Evolutionary conservation across 2,797 vertebrate species (phyloP).

Genomic region (Pantherophis alleghaniensis): DNA sequence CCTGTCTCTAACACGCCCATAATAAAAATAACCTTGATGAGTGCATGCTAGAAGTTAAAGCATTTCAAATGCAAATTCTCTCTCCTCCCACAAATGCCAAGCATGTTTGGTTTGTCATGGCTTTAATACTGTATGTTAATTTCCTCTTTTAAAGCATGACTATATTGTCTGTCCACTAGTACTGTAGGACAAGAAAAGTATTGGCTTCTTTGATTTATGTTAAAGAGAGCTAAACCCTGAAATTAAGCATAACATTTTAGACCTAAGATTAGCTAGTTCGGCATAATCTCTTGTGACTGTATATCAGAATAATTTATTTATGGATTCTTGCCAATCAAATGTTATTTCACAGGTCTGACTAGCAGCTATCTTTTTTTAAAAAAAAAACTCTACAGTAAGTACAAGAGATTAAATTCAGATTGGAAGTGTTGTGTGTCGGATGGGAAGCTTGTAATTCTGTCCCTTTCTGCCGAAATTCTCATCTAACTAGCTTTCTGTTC

Average conservation of each 20-base stretch:
- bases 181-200: not conserved
- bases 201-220: constrained; percentile 22
- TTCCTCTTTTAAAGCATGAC: constrained; percentile 21
- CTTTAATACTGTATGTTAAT: constrained; percentile 10
- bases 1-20: constrained; percentile 27
- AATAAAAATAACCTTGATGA: constrained; percentile 53
- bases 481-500: not conserved
- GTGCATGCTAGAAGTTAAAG: constrained; percentile 45
- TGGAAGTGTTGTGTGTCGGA: not conserved
- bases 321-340: not conserved
- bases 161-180: constrained; percentile 25
- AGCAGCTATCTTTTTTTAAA: not conserved
- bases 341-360: not conserved
- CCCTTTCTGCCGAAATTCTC: not conserved
- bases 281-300: not conserved
- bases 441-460: not conserved
- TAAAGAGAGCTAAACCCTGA: constrained; percentile 18
- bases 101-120: constrained; percentile 28
- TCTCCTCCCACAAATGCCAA: constrained; percentile 23
- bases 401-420: not conserved
- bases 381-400: not conserved
- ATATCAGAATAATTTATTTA: not conserved
- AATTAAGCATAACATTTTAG: not conserved
- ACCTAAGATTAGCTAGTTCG: not conserved
- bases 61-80: constrained; percentile 19